A percentile compares a stretch with the other conserved stretches of the same genome.
phyloP scores from a whole-genome alignment of 1,140 invertebrate species.

The Aporrectodea caliginosa region DNA sequence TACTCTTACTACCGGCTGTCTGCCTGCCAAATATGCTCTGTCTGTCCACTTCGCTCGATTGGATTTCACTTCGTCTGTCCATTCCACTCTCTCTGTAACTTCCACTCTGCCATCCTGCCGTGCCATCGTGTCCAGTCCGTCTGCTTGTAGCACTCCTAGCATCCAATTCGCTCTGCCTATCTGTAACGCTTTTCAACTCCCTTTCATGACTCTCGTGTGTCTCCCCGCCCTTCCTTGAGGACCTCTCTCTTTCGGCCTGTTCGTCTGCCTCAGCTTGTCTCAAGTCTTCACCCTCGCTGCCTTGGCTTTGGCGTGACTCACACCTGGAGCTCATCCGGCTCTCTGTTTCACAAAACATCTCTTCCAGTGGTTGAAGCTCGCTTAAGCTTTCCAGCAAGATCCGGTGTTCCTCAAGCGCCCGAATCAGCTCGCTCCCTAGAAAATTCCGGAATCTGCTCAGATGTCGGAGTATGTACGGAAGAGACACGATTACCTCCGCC shows the following conservation, averaged over 20 bases:
- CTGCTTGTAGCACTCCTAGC: too few species aligned
- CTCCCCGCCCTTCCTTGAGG: not conserved
- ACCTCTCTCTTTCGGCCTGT: not conserved
- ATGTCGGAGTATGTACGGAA: constrained; percentile 49
- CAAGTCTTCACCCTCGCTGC: not conserved
- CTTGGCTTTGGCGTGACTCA: not conserved
- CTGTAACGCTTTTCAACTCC: too few species aligned
- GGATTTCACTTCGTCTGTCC: too few species aligned
- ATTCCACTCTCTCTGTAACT: too few species aligned
- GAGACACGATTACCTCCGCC: constrained; percentile 45
- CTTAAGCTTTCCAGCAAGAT: constrained; percentile 41
- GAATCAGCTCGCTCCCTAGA: constrained; percentile 44
- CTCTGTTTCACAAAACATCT: constrained; percentile 30
- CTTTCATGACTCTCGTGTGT: not conserved
- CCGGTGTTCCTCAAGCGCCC: constrained; percentile 45
- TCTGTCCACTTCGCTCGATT: too few species aligned
- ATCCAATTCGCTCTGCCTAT: too few species aligned
- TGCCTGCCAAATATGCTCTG: too few species aligned
- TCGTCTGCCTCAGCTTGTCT: not conserved
- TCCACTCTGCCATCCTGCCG: too few species aligned
- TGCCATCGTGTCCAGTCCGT: too few species aligned
- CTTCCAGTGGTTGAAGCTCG: constrained; percentile 28
- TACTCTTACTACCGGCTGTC: too few species aligned
- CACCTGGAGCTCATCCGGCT: not conserved
- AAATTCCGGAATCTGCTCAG: constrained; percentile 44